Evolutionary conservation across 2,888 invertebrate species (phyloP).

Genomic region (Apantesis nais): DNA sequence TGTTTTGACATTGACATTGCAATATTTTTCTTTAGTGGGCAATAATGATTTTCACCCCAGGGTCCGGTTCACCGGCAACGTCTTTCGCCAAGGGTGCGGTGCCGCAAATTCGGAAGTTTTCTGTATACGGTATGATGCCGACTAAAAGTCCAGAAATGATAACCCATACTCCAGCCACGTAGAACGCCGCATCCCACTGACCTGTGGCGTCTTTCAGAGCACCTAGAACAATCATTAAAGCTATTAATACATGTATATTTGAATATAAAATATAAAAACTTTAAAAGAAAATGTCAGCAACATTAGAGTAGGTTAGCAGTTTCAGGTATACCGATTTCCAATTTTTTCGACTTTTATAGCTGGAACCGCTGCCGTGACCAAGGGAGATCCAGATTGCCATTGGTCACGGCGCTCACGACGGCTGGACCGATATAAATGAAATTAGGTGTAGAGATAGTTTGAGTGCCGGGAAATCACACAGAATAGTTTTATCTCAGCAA

Average conservation of each 20-base stretch:
- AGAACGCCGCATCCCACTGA: conserved; percentile 92
- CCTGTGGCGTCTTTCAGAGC: conserved; percentile 87
- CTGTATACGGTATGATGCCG: conserved; percentile 88
- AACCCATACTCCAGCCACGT: conserved; percentile 93
- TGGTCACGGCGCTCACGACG: no score
- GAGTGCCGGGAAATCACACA: no score
- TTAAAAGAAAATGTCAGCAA: background rate
- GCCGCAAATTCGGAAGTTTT: conserved; percentile 87
- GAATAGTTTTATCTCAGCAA: no score
- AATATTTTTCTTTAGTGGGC: conserved; percentile 61
- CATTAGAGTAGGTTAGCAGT: no score
- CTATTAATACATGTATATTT: background rate
- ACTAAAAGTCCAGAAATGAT: conserved; percentile 90
- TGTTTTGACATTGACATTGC: background rate
- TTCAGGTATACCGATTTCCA: no score
- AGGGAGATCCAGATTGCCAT: no score
- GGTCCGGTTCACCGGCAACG: conserved; percentile 75
- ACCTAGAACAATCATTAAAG: conserved; percentile 57
- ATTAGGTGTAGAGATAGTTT: no score
- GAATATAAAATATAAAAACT: background rate
- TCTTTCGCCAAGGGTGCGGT: conserved; percentile 80
- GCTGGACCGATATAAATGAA: no score
- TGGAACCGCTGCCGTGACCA: no score
- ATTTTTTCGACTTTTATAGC: no score
- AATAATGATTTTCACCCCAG: conserved; percentile 77